These are phyloP conservation scores for Vulpes lagopus DNA, from an alignment of 2,113 vertebrate genomes.

Conservation along the genomic window DNA sequence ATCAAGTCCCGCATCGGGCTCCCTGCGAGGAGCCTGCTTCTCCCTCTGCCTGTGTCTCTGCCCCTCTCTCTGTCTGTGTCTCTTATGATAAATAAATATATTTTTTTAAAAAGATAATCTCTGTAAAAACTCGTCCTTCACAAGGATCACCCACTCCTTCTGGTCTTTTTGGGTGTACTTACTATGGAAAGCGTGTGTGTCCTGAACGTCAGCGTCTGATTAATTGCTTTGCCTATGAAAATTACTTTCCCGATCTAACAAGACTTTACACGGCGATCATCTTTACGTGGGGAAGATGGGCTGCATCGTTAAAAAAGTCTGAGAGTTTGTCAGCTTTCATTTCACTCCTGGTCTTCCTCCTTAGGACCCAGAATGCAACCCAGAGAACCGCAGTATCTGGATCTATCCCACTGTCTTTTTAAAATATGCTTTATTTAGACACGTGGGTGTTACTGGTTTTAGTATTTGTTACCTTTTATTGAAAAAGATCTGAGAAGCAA, in stretches of 20 bases:
- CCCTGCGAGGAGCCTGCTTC: no score
- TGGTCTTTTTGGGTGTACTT: fast-evolving
- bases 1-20: no score
- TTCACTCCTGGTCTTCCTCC: neutral
- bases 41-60: no score
- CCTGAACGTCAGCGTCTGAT: no score
- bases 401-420: no score
- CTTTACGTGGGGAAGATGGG: neutral
- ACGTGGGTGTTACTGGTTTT: neutral
- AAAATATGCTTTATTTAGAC: neutral
- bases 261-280: neutral
- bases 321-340: neutral
- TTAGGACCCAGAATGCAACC: neutral
- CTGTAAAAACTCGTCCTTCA: no score
- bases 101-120: neutral
- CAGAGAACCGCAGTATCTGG: neutral
- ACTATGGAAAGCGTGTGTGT: fast-evolving
- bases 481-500: neutral
- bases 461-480: neutral
- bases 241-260: neutral
- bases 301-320: no score
- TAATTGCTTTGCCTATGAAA: neutral
- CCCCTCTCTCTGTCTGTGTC: no score
- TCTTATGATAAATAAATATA: no score
- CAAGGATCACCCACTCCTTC: fast-evolving